Percentiles rank a stretch among this genome's conserved stretches.
Conservation (phyloP, 2,113 vertebrate species). For the Nothobranchius furzeri region DNA sequence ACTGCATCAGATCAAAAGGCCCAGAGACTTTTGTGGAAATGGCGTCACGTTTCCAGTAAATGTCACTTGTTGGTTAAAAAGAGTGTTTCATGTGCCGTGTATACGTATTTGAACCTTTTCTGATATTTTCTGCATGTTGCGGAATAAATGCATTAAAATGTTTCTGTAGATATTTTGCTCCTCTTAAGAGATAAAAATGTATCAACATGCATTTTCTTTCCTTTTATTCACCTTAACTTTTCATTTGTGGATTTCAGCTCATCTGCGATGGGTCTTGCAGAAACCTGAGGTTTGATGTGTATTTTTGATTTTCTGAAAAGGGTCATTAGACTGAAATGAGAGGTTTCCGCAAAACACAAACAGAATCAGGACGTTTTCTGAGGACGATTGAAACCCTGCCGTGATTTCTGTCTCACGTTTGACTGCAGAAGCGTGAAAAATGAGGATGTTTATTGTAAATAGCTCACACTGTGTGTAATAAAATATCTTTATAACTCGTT, state of each 20-base stretch:
- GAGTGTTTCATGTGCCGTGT: constrained; percentile 45
- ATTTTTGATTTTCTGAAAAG: constrained; percentile 51
- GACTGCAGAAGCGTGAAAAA: constrained; percentile 9
- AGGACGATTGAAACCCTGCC: constrained; percentile 16
- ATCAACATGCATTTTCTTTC: constrained; percentile 38
- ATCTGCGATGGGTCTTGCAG: constrained; percentile 35
- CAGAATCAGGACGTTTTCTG: neutral
- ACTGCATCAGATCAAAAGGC: neutral
- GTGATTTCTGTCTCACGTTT: constrained; percentile 34
- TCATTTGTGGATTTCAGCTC: constrained; percentile 23
- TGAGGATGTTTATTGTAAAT: constrained; percentile 24
- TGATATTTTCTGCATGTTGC: constrained; percentile 54
- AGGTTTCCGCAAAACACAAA: constrained; percentile 30
- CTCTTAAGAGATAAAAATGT: constrained; percentile 6
- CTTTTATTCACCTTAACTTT: constrained; percentile 23
- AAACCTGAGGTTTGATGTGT: constrained; percentile 30
- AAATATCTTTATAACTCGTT: constrained; percentile 7
- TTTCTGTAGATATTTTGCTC: constrained; percentile 19
- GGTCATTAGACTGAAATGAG: constrained; percentile 1
- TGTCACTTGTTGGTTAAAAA: constrained; percentile 15
- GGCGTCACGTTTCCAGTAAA: constrained; percentile 19
- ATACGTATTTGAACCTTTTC: constrained; percentile 12
- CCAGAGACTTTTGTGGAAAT: constrained; percentile 24
- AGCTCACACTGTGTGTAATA: constrained; percentile 4
- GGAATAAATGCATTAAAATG: constrained; percentile 35